These are phyloP conservation scores for Microtus pennsylvanicus DNA, from an alignment of 2,113 vertebrate species.

Conservation along the genomic window DNA sequence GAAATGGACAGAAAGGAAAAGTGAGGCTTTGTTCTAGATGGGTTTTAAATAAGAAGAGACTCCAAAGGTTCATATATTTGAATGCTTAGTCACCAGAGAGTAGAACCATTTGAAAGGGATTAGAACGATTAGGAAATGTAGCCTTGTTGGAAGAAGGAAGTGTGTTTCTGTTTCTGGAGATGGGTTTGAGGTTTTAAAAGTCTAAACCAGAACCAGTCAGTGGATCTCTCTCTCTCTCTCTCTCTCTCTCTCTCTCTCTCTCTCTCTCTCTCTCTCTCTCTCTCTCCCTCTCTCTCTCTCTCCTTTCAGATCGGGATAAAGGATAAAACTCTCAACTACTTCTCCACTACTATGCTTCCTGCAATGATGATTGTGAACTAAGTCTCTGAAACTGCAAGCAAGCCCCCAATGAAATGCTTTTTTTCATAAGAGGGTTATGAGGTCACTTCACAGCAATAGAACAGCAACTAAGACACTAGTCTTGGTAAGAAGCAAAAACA, in stretches of 20 bases:
- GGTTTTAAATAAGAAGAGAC: neutral
- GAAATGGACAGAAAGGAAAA: slow-evolving; percentile 47
- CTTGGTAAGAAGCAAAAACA: neutral
- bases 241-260: too few relatives aligned
- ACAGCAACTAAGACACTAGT: neutral
- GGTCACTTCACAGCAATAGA: neutral
- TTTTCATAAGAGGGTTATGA: neutral
- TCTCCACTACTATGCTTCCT: neutral
- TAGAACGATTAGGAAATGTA: neutral
- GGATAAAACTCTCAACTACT: neutral
- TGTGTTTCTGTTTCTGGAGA: too few relatives aligned
- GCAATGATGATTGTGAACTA: neutral
- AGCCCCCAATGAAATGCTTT: neutral
- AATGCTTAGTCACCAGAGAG: neutral
- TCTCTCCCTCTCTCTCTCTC: too few relatives aligned
- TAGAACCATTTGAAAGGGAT: neutral
- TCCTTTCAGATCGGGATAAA: neutral
- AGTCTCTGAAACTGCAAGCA: neutral
- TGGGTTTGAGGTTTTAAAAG: neutral
- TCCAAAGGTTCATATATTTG: neutral
- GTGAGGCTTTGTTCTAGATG: neutral
- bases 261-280: too few relatives aligned
- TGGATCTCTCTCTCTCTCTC: too few relatives aligned
- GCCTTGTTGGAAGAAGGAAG: neutral
- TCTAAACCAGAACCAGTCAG: too few relatives aligned